These are phyloP conservation scores for Torymus texanus DNA, from an alignment of 2,888 invertebrate species.

Conservation along the genomic window DNA sequence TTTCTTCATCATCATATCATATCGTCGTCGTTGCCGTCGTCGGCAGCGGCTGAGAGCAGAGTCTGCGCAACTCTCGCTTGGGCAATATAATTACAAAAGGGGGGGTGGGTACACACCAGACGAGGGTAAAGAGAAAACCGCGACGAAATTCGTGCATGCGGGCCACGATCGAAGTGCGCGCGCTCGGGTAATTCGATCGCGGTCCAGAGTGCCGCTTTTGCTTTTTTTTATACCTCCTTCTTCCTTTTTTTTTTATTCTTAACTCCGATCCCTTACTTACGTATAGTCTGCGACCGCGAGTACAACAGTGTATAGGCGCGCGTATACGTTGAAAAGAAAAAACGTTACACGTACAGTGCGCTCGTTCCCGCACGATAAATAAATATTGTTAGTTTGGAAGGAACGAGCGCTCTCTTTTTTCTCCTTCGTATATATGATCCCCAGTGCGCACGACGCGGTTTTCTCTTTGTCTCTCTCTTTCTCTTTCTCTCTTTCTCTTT, in stretches of 20 bases:
- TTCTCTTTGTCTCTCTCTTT: no score
- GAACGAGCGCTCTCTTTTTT: no score
- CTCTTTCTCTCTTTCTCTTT: no score
- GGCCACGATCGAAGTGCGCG: slow-evolving; percentile 69
- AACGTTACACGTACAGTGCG: no score
- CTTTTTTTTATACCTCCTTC: slow-evolving; percentile 5
- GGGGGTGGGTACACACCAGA: slow-evolving; percentile 53
- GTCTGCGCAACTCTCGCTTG: slow-evolving; percentile 59
- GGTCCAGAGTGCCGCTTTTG: slow-evolving; percentile 58
- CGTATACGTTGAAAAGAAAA: no score
- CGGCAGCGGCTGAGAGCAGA: slow-evolving; percentile 67
- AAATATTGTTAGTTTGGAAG: no score
- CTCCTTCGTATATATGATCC: no score
- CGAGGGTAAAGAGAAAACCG: background rate
- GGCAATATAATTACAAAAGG: slow-evolving; percentile 69
- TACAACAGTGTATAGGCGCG: no score
- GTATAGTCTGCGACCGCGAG: background rate
- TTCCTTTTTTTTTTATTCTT: background rate
- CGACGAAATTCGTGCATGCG: slow-evolving; percentile 36
- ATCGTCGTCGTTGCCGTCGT: slow-evolving; percentile 53
- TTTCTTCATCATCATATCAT: slow-evolving; percentile 9
- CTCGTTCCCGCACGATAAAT: no score
- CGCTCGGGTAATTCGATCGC: slow-evolving; percentile 64
- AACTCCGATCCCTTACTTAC: background rate
- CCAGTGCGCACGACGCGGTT: no score